Percentiles rank a stretch among this genome's conserved stretches.
Conservation (phyloP, 2,797 vertebrate genomes). For the Myotis planiceps region DNA sequence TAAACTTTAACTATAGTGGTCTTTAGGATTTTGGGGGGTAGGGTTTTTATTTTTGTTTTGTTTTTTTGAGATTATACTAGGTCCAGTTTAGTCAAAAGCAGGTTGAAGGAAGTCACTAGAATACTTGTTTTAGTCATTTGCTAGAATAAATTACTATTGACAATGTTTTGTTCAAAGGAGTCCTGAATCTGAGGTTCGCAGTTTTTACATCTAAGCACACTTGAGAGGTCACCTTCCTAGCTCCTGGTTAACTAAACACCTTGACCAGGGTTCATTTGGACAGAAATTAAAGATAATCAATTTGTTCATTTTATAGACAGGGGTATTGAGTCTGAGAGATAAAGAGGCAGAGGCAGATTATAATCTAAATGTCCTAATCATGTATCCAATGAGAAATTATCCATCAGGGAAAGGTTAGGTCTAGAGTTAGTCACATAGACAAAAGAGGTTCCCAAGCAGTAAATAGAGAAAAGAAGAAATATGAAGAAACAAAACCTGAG, state of each 20-base stretch:
- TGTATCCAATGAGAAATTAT: background rate
- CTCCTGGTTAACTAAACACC: background rate
- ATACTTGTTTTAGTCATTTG: background rate
- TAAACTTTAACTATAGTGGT: background rate
- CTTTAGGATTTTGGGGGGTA: background rate
- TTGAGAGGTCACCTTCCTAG: background rate
- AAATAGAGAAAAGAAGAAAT: background rate
- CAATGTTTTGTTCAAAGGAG: background rate
- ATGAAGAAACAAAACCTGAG: background rate
- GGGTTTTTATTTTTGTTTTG: background rate
- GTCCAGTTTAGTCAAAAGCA: slow-evolving; percentile 64
- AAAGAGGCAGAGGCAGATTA: background rate
- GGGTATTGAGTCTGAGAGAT: background rate
- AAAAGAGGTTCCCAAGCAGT: background rate
- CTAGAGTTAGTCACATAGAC: background rate
- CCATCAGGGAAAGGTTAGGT: background rate
- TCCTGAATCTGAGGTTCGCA: background rate
- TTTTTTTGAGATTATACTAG: slow-evolving; percentile 15
- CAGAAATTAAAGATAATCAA: background rate
- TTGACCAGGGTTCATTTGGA: background rate
- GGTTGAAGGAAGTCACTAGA: background rate
- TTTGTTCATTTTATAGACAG: background rate
- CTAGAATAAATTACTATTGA: background rate
- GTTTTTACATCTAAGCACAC: background rate
- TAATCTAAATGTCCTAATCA: background rate